Percentiles rank a stretch among this genome's conserved stretches.
These are phyloP conservation scores for Poecile atricapillus DNA, from an alignment of 2,113 vertebrate species.

Conservation along the genomic window DNA sequence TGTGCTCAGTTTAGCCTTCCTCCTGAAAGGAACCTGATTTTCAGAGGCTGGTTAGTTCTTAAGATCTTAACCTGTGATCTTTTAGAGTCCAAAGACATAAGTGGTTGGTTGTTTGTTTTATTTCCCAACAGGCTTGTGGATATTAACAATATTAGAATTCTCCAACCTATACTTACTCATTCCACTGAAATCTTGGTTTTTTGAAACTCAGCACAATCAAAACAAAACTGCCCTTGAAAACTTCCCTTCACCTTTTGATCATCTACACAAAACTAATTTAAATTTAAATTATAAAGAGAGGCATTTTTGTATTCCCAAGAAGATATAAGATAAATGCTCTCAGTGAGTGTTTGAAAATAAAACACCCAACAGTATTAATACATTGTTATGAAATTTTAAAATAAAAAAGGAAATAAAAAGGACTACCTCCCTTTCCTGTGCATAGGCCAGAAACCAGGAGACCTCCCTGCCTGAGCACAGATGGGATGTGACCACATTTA, in stretches of 20 bases:
- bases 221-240: neutral
- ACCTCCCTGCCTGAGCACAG: neutral
- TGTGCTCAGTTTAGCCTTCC: neutral
- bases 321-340: neutral
- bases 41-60: neutral
- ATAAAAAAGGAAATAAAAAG: neutral
- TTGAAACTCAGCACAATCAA: neutral
- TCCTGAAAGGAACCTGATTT: neutral
- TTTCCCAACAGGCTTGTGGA: neutral
- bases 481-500: accelerated
- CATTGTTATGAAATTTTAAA: neutral
- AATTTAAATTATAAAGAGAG: neutral
- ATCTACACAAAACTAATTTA: neutral
- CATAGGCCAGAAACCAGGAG: neutral
- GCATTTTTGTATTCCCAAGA: neutral
- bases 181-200: neutral
- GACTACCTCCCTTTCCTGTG: neutral
- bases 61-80: neutral
- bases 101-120: neutral
- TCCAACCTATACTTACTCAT: neutral
- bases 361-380: neutral
- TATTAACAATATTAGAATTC: neutral
- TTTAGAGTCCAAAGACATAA: neutral
- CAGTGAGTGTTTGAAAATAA: neutral
- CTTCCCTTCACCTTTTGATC: neutral